These are phyloP conservation scores for Mustela lutreola DNA, from an alignment of 2,113 vertebrate genomes.

Conservation along the genomic window DNA sequence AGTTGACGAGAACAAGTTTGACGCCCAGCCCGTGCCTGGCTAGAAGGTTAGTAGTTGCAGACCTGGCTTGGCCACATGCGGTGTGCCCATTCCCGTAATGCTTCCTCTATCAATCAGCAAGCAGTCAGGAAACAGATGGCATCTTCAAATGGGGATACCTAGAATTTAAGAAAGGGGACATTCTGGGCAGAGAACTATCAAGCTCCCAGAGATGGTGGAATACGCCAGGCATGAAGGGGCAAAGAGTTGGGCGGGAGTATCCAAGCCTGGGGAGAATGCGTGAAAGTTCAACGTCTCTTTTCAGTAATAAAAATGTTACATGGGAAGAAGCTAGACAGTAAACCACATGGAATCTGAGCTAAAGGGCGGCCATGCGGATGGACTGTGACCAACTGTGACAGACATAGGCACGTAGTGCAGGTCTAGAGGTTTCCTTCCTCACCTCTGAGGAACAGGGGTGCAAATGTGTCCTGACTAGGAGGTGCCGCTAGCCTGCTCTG, in stretches of 20 bases:
- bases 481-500: neutral
- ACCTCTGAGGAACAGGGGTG: neutral
- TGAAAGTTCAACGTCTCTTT: neutral
- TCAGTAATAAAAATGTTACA: neutral
- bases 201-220: neutral
- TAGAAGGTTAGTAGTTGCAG: neutral
- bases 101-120: neutral
- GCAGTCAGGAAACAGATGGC: neutral
- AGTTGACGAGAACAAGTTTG: neutral
- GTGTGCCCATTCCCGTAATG: accelerated
- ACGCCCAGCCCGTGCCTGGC: neutral
- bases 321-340: neutral
- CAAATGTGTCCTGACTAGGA: neutral
- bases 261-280: neutral
- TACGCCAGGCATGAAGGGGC: neutral
- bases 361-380: neutral
- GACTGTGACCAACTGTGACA: no score
- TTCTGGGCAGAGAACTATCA: neutral
- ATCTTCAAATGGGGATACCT: neutral
- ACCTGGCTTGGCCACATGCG: neutral
- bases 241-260: neutral
- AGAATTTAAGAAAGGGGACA: neutral
- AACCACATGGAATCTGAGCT: neutral
- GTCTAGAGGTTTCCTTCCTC: no score
- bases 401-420: accelerated